Evolutionary conservation across 1,140 invertebrate genomes (phyloP), one percentile per base, ranked within the genome.

Genomic region (Cepaea nemoralis): DNA sequence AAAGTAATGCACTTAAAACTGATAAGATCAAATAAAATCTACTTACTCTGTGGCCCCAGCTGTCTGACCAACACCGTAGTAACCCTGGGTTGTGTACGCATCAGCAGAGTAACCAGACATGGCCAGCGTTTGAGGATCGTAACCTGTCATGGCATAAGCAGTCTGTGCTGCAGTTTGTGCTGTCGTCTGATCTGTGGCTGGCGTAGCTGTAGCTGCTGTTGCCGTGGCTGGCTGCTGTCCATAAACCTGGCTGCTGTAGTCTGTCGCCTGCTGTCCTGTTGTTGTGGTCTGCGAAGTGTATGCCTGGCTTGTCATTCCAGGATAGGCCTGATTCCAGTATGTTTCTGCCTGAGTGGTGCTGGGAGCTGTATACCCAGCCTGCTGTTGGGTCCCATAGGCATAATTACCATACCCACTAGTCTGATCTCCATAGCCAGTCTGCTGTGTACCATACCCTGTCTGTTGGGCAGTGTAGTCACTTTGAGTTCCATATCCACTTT

Each of bases 211-310:
- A 22, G 50, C 50, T 10, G 39, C 27, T 27, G 31, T n/a, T 45
- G 48, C 33, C 66, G 75, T 66, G 19, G 55, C 48, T 63, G 63
- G 75, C 14, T 74, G 37, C 37, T 42, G 37, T 19, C 33, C 75
- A 50, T 45, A 40, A 55, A 27, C 73, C 16, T 77, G 75, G 12
- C 39, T 77, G 59, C 69, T 77, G 75, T 77, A 77, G 55, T 77
- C 59, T 39, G 12, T 10, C 40, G 24, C 27, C 71, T 50, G 42
- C 8, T 48, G 27, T 73, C 33, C 70, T n/a, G 70, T 45, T n/a
- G 1, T 1, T n/a, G 71, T 74, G 19, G 35, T 40, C 35, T 39
- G 40, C n/a, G 69, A 12, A 24, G 10, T 12, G 27, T 39, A 33
- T 19, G 71, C 31, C 71, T 74, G 71, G 16, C 6, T 22, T 48